These are phyloP conservation scores for Rotaria macrura DNA, from an alignment of 2,888 invertebrate genomes.

Conservation along the genomic window DNA sequence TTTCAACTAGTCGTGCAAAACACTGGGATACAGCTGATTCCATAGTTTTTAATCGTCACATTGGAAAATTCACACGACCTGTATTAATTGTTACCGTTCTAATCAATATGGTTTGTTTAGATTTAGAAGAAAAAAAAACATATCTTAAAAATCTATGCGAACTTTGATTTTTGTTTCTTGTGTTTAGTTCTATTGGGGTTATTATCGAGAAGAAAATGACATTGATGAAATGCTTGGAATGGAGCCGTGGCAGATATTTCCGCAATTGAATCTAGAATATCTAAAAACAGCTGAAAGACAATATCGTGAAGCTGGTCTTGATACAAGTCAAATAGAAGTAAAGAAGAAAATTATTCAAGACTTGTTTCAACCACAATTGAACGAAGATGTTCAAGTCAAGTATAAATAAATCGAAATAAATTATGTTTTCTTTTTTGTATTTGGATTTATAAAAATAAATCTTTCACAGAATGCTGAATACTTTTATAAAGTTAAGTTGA, in stretches of 20 bases:
- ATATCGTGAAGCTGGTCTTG: conserved; percentile 2
- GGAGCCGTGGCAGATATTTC: conserved; percentile 10
- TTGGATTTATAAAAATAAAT: neutral
- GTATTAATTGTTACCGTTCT: neutral
- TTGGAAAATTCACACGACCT: conserved; percentile 1
- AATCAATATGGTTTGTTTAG: neutral
- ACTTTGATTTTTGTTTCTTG: no score
- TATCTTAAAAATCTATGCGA: neutral
- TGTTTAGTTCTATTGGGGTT: conserved; percentile 2
- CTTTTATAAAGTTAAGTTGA: no score
- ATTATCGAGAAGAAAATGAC: conserved; percentile 12
- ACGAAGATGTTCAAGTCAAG: neutral
- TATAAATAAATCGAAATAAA: neutral
- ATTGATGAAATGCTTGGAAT: neutral
- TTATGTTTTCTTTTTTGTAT: neutral
- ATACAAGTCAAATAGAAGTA: neutral
- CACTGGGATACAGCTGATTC: conserved; percentile 7
- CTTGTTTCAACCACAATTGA: neutral
- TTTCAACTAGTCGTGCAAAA: neutral
- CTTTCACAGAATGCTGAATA: neutral
- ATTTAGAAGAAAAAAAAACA: neutral
- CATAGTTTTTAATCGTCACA: neutral
- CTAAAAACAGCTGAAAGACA: conserved; percentile 4
- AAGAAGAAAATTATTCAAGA: conserved; percentile 13
- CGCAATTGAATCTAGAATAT: neutral